Evolutionary conservation across 2,888 invertebrate genomes (phyloP).

Genomic region (Amitus sp.): DNA sequence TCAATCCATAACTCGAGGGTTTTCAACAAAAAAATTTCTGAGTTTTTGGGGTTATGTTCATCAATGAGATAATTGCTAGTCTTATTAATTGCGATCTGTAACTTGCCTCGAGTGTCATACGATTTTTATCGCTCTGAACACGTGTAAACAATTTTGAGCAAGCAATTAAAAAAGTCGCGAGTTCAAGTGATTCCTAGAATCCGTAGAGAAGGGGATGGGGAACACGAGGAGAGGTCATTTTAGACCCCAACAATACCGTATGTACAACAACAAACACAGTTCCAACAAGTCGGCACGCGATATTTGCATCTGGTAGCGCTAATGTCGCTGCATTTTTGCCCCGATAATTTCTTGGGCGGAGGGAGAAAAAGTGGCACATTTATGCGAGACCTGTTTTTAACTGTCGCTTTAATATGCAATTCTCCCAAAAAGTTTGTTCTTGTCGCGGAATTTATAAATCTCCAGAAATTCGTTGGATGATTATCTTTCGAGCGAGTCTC

Average conservation of each 20-base stretch:
- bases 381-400: constrained; percentile 18
- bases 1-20: constrained; percentile 15
- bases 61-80: too few species aligned
- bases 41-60: too few species aligned
- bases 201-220: constrained; percentile 18
- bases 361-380: constrained; percentile 19
- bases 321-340: constrained; percentile 27
- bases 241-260: constrained; percentile 16
- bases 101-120: too few species aligned
- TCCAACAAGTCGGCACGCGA: constrained; percentile 36
- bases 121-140: background rate
- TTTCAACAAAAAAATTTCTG: too few species aligned
- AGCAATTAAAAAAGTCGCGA: constrained; percentile 11
- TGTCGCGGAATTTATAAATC: constrained; percentile 23
- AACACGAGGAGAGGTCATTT: constrained; percentile 17
- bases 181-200: constrained; percentile 10
- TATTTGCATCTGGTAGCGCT: constrained; percentile 35
- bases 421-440: constrained; percentile 5
- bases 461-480: constrained; percentile 8
- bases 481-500: constrained; percentile 14
- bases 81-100: too few species aligned
- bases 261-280: constrained; percentile 23
- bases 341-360: constrained; percentile 20
- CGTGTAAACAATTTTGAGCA: constrained; percentile 7
- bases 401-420: constrained; percentile 25